Base-by-base conservation (phyloP, 2,888 invertebrate species). In the Parapristionchus giblindavisi region DNA sequence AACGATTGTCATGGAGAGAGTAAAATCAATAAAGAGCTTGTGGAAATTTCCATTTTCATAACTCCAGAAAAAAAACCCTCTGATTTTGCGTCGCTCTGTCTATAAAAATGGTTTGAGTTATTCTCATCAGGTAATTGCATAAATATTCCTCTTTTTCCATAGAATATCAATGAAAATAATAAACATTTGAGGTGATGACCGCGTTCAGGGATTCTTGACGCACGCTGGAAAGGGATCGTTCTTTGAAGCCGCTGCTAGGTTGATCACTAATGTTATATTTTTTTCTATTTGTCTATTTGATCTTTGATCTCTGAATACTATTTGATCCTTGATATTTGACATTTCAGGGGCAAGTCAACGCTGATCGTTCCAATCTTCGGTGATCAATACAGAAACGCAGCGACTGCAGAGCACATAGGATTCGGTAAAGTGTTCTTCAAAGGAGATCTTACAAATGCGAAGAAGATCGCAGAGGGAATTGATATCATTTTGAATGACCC, bases 191-290 rank as follows among this genome's bases (percentile, higher is more conserved):
- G 70, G n/a, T 3, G 70, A 70, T 40, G 38, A 27, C 27, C 70
- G 70, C 6, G 70, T 70, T 8, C 54, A 40, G 2, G 70, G 70
- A 4, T 56, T 70, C 38, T 27, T 70, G 54, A 54, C 70, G 24
- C 70, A 70, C 27, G 70, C 40, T 1, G 70, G 70, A n/a, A 70
- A 70, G 40, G 70, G 70, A 3, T 56, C 70, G 1, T 38, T 51
- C 70, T 54, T 56, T 29, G 70, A 70, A 40, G 70, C 70, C 27
- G 70, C 70, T 3, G 24, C 66, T 11, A 66, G 66, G 66, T 51
- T 29, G 43, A 17, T 43, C 43, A 43, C 8, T 43, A 43, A 34
- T 3, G 17, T 6, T 4, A 58, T 58, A 3, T 34, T 58, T 6
- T 34, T n/a, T 21, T 21, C 5, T 34, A 58, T 34, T 11, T 58